Percentiles rank a stretch among this genome's conserved stretches.
These are phyloP conservation scores for Meiosimyza decipiens DNA, from an alignment of 2,888 invertebrate genomes.

Conservation along the genomic window DNA sequence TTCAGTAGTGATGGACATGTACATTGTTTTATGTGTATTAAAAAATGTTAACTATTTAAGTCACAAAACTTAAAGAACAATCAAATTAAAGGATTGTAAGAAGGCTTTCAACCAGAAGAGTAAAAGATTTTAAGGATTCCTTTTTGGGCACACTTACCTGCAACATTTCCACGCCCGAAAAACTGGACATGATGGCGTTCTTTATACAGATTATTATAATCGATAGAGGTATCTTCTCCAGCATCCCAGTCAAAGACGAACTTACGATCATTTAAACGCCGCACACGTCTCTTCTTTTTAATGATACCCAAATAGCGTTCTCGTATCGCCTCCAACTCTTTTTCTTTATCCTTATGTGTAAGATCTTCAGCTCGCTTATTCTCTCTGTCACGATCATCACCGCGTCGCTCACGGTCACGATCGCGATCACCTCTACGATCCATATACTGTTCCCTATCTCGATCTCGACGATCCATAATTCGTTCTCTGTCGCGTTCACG, in stretches of 20 bases:
- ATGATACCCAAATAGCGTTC: constrained; percentile 94
- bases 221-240: constrained; percentile 96
- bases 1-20: too few species aligned
- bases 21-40: too few species aligned
- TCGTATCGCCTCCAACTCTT: constrained; percentile 94
- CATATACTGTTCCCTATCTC: constrained; percentile 48
- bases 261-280: constrained; percentile 96
- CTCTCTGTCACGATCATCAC: constrained; percentile 65
- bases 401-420: constrained; percentile 48
- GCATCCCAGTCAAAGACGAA: constrained; percentile 99
- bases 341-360: constrained; percentile 84
- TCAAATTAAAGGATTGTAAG: too few species aligned
- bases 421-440: constrained; percentile 60
- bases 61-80: too few species aligned
- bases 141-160: constrained; percentile 61
- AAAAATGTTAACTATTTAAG: too few species aligned
- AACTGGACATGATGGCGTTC: constrained; percentile 97
- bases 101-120: too few species aligned
- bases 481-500: constrained; percentile 50
- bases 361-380: constrained; percentile 62
- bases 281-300: constrained; percentile 91
- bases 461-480: constrained; percentile 40
- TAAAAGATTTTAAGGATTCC: too few species aligned
- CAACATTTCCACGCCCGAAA: constrained; percentile 97
- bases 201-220: constrained; percentile 97